Evolutionary conservation across 2,113 vertebrate species (phyloP).

Genomic region (Limanda limanda): DNA sequence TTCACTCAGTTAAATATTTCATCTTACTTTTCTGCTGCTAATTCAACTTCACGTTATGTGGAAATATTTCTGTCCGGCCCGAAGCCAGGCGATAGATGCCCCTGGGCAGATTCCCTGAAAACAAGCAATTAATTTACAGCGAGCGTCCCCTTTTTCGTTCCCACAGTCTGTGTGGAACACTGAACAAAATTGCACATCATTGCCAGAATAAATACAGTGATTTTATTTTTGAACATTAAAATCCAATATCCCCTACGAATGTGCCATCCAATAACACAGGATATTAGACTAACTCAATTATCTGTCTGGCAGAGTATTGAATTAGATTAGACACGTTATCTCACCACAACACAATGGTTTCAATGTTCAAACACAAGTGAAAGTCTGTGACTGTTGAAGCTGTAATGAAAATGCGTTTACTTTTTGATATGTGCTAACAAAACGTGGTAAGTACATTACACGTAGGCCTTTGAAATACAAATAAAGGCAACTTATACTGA

Average conservation of each 20-base stretch:
- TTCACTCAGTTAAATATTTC: too few relatives aligned
- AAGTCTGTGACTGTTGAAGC: neutral
- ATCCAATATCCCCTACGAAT: slow-evolving; percentile 21
- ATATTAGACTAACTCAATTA: slow-evolving; percentile 45
- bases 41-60: too few relatives aligned
- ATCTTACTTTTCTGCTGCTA: too few relatives aligned
- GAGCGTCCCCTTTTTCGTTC: slow-evolving; percentile 13
- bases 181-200: slow-evolving; percentile 21
- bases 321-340: slow-evolving; percentile 11
- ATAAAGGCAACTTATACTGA: neutral
- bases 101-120: slow-evolving; percentile 33
- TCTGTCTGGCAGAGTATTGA: slow-evolving; percentile 2
- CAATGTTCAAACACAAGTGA: too few relatives aligned
- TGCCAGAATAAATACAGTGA: slow-evolving; percentile 10
- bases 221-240: slow-evolving; percentile 24
- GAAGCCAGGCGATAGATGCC: slow-evolving; percentile 12
- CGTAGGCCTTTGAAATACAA: neutral
- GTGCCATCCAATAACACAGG: slow-evolving; percentile 28
- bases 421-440: neutral
- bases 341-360: neutral
- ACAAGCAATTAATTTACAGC: slow-evolving; percentile 46
- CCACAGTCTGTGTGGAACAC: slow-evolving; percentile 3
- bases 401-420: neutral
- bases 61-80: neutral
- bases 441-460: neutral